Evolutionary conservation across 2,888 invertebrate species (phyloP), one percentile per base, ranked within the genome.

Genomic region (Pharmacophagus antenor): DNA sequence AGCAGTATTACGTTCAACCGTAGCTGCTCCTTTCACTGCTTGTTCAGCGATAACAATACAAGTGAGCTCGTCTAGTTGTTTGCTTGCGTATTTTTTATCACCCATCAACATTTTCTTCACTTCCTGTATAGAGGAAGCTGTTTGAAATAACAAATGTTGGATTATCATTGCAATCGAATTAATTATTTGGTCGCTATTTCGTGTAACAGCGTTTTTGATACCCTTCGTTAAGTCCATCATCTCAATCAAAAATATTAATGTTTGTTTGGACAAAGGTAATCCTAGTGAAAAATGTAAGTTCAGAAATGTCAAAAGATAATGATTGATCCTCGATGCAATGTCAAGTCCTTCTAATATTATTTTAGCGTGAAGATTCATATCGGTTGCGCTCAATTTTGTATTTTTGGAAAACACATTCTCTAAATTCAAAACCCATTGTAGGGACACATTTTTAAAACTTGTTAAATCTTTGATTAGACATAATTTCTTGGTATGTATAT

Each of bases 211-310:
- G 65, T 93, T 92, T 74, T 95, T 94, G 65, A 98, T 91, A 27
- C 94, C 92, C 85, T 97, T 96, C 41, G 97, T 83, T 63, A 96
- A 91, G 80, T 98, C 97, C 58, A 97, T 92, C 22, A 97, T 91
- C 72, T 95, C 94, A 84, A 97, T 97, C 53, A 98, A 86, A 2
- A 93, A 92, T 65, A 95, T 89, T 12, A 97, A 92, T 42, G 94
- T 93, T 37, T 93, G 93, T 78, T 95, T 95, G 0, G 94, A 93
- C 88, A 98, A 93, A 3, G 97, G 95, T 70, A 94, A 92, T 23
- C 94, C 93, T 52, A 96, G 90, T 17, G 93, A 91, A 10, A 94
- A 91, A 77, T 95, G 95, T 23, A 95, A 84, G 74, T 94, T 94
- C 56, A 95, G 92, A 10, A 95, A 73, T 31, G 85, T 85, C 21